Evolutionary conservation across 2,797 vertebrate species (phyloP).

Genomic region (Syndactyla subalaris): DNA sequence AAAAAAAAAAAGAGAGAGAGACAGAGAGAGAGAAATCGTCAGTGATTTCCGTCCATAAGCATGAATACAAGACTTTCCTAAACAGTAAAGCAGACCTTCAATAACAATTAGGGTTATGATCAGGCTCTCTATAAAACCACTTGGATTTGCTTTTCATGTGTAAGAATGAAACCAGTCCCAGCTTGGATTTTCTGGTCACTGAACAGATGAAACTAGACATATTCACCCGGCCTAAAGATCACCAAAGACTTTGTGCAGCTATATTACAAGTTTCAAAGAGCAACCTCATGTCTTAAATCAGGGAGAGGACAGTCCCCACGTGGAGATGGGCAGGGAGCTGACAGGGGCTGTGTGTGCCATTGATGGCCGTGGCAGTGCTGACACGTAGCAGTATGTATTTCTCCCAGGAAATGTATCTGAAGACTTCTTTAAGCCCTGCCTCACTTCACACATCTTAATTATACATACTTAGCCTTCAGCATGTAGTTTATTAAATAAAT

Average conservation of each 20-base stretch:
- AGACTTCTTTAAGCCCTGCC: background rate
- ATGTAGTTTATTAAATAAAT: background rate
- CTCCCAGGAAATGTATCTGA: background rate
- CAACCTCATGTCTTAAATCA: background rate
- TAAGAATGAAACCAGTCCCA: background rate
- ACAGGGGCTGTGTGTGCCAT: background rate
- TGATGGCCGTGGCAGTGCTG: background rate
- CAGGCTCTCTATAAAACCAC: background rate
- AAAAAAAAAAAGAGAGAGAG: background rate
- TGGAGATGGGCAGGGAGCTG: fast-evolving
- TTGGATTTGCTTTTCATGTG: background rate
- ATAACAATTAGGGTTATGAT: background rate
- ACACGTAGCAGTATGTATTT: background rate
- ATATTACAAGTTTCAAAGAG: background rate
- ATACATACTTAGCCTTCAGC: background rate
- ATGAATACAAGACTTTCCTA: background rate
- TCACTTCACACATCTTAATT: background rate
- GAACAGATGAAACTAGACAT: background rate
- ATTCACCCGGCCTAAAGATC: background rate
- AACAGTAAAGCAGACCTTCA: background rate
- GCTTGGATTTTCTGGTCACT: background rate
- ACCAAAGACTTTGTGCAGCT: background rate
- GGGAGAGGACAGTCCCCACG: background rate
- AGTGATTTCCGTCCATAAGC: background rate
- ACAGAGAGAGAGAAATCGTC: background rate